These are phyloP conservation scores for Belonocnema kinseyi DNA, from an alignment of 1,140 invertebrate species.

Conservation along the genomic window DNA sequence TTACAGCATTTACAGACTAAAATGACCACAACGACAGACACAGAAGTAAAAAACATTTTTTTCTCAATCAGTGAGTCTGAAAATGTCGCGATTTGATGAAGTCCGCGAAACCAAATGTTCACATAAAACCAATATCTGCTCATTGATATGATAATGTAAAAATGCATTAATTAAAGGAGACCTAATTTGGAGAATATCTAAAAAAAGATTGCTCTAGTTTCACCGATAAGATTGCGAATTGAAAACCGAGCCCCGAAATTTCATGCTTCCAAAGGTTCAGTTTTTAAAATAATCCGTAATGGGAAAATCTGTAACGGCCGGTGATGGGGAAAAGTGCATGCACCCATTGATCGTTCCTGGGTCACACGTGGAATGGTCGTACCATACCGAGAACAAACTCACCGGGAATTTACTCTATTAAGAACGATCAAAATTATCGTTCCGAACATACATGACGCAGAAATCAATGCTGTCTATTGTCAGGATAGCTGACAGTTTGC, in stretches of 20 bases:
- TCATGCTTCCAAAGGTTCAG: background rate
- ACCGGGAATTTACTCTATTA: background rate
- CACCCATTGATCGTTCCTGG: background rate
- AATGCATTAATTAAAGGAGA: too few species aligned
- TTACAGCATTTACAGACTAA: too few species aligned
- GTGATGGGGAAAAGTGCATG: background rate
- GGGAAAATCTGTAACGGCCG: background rate
- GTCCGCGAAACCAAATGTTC: too few species aligned
- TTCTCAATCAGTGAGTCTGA: too few species aligned
- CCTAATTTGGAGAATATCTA: too few species aligned
- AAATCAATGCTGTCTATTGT: background rate
- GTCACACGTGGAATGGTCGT: constrained; percentile 8
- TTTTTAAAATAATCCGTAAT: constrained; percentile 1
- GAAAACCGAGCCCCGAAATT: constrained; percentile 3
- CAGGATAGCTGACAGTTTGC: too few species aligned
- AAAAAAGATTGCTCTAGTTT: background rate
- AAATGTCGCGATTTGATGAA: too few species aligned
- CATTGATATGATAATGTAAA: too few species aligned
- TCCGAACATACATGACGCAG: background rate
- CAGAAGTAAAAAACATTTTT: too few species aligned
- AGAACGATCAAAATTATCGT: constrained; percentile 2
- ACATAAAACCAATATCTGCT: too few species aligned
- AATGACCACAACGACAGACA: too few species aligned
- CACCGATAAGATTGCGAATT: background rate
- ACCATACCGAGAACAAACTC: background rate